These are phyloP conservation scores for Eupithecia centaureata DNA, from an alignment of 2,888 invertebrate species.

Conservation along the genomic window DNA sequence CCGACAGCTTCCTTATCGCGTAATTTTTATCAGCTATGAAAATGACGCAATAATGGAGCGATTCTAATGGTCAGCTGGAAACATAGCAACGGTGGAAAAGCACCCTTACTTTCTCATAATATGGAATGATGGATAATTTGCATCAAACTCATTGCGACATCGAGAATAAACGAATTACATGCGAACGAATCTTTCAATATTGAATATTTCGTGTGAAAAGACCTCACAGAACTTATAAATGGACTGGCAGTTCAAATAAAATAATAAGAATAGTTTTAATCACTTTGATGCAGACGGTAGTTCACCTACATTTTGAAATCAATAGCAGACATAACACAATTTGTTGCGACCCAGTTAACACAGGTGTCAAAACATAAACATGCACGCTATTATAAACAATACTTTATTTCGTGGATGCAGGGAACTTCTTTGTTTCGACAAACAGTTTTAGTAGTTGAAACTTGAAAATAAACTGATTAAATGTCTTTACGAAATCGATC, in stretches of 20 bases:
- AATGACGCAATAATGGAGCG: too few species aligned
- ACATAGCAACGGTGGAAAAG: too few species aligned
- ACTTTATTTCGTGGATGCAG: constrained; percentile 12
- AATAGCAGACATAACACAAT: constrained; percentile 25
- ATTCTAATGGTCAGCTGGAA: too few species aligned
- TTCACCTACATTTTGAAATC: constrained; percentile 29
- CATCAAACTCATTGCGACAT: too few species aligned
- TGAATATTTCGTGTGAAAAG: background rate
- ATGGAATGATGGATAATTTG: too few species aligned
- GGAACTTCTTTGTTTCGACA: background rate
- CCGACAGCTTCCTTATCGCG: too few species aligned
- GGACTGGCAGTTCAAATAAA: background rate
- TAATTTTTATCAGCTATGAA: too few species aligned
- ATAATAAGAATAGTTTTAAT: constrained; percentile 1
- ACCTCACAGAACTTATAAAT: background rate
- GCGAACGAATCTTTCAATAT: background rate
- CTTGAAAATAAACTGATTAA: too few species aligned
- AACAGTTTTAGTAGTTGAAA: too few species aligned
- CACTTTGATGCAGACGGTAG: constrained; percentile 10
- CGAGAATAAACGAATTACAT: background rate
- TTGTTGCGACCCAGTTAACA: constrained; percentile 31
- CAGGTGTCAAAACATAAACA: constrained; percentile 40
- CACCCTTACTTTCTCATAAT: too few species aligned
- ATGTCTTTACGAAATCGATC: too few species aligned
- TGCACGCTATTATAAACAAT: constrained; percentile 18